These are phyloP conservation scores for Hymenochirus boettgeri DNA, from an alignment of 2,113 vertebrate genomes.

Conservation along the genomic window DNA sequence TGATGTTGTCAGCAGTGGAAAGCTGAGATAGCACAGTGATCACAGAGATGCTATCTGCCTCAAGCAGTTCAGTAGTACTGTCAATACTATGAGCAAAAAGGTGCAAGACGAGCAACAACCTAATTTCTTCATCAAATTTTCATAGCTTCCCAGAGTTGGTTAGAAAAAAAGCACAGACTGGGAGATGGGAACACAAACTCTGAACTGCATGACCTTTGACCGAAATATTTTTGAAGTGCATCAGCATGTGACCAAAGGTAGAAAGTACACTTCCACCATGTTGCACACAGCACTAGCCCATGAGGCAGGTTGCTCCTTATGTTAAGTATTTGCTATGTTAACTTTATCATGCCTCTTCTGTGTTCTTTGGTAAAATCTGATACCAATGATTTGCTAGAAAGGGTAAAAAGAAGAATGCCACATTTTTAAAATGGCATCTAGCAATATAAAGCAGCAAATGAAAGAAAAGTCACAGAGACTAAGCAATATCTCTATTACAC, in stretches of 20 bases:
- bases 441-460: too few relatives aligned
- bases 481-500: too few relatives aligned
- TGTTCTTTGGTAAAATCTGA: too few relatives aligned
- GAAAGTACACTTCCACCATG: neutral
- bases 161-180: conserved; percentile 44
- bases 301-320: neutral
- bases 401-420: too few relatives aligned
- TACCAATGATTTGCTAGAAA: too few relatives aligned
- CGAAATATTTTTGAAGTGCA: conserved; percentile 9
- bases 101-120: conserved; percentile 96
- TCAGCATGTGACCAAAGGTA: neutral
- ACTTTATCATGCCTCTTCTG: neutral
- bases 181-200: conserved; percentile 15
- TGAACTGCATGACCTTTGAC: conserved; percentile 32
- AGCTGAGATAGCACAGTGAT: conserved; percentile 65
- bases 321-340: neutral
- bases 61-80: conserved; percentile 78
- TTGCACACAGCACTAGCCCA: neutral
- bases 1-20: conserved; percentile 88
- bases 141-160: conserved; percentile 69
- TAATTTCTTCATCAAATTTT: conserved; percentile 97
- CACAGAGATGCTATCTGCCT: conserved; percentile 74
- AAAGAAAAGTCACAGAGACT: too few relatives aligned
- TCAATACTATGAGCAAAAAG: conserved; percentile 94
- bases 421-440: too few relatives aligned